Conservation (phyloP, 2,797 vertebrate species). For the Ceyx erithaca region DNA sequence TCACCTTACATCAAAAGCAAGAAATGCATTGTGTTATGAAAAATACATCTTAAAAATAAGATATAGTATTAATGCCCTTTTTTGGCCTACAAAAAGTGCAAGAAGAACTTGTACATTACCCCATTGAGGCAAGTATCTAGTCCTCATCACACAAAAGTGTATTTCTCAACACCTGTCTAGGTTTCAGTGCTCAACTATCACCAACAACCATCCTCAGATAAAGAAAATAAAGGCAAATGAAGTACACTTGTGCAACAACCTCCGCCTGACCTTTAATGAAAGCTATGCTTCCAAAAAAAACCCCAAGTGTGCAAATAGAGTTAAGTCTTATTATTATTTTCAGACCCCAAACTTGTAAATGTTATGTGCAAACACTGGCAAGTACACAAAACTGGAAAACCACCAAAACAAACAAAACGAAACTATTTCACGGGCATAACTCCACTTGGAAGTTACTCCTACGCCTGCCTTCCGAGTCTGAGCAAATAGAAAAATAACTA, state of each 20-base stretch:
- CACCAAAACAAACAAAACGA: background rate
- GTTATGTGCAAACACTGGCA: background rate
- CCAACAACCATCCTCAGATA: background rate
- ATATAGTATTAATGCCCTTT: background rate
- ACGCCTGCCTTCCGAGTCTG: background rate
- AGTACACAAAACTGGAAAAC: background rate
- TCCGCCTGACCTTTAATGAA: background rate
- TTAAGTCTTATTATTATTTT: background rate
- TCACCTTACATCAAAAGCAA: background rate
- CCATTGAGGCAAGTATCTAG: background rate
- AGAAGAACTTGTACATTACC: background rate
- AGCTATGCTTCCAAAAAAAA: background rate
- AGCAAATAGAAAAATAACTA: background rate
- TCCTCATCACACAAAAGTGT: background rate
- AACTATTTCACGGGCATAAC: background rate
- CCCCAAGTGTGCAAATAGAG: no score
- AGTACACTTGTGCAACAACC: background rate
- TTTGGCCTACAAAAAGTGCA: background rate
- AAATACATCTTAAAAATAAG: background rate
- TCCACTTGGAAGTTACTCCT: background rate
- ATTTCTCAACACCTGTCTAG: background rate
- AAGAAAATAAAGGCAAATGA: background rate
- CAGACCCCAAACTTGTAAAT: background rate
- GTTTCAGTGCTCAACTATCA: background rate
- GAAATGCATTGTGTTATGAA: rapidly evolving